Evolutionary conservation across 2,113 vertebrate species (phyloP).

Genomic region (Acanthisitta chloris): DNA sequence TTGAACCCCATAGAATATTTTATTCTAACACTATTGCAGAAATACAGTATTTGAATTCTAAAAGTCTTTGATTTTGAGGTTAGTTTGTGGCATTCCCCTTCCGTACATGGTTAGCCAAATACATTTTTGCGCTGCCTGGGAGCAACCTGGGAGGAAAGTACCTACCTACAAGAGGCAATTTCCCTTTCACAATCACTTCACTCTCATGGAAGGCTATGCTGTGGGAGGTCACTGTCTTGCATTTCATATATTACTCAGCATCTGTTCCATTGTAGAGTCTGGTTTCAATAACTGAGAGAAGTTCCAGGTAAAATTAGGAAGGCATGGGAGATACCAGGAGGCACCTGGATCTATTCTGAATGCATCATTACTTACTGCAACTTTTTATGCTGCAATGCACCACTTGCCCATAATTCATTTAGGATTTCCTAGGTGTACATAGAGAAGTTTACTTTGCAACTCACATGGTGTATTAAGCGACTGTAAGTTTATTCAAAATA

Average conservation of each 20-base stretch:
- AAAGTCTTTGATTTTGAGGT: not conserved
- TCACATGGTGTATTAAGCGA: accelerated
- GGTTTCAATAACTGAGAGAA: not conserved
- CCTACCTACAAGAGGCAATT: not conserved
- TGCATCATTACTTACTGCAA: not conserved
- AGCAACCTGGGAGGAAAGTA: not conserved
- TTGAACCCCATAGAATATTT: not conserved
- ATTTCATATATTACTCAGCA: not conserved
- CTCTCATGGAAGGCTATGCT: not conserved
- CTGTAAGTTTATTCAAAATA: not conserved
- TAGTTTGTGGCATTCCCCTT: not conserved
- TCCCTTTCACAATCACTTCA: not conserved
- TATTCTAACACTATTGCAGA: not conserved
- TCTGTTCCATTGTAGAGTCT: not conserved
- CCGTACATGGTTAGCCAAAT: not conserved
- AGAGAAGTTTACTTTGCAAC: not conserved
- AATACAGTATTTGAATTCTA: not conserved
- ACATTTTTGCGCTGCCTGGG: not conserved
- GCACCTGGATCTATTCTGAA: not conserved
- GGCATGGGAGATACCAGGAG: not conserved
- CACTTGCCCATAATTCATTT: not conserved
- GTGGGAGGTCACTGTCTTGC: not conserved
- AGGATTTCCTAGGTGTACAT: not conserved
- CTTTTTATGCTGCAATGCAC: not conserved
- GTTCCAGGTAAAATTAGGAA: not conserved